Evolutionary conservation across 2,888 invertebrate genomes (phyloP), one percentile per base, ranked within the genome.

Genomic region (Nematopogon swammerdamellus): DNA sequence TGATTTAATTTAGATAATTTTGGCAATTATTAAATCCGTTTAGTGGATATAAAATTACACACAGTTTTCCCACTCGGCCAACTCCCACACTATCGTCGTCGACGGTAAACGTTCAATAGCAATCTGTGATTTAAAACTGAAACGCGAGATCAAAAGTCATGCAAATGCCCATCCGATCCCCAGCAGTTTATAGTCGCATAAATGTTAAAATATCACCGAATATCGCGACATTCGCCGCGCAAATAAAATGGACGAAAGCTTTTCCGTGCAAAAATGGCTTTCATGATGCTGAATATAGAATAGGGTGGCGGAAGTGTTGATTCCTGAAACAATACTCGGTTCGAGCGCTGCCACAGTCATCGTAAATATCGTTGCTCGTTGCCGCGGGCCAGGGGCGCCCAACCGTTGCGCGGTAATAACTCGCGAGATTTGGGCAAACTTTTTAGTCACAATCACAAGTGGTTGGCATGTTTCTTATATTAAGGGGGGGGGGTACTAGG

Each of bases 361-460:
- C n/a, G 25, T 36, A 72, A 77, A 77, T 74, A 77, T n/a, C n/a
- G 75, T 74, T 72, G 65, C 70, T 62, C 59, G 67, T 63, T 61
- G 63, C 61, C 62, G 59, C 60, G 47, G 56, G 54, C 46, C 70
- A 65, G 67, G 58, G 60, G 62, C 54, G 25, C 8, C 14, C 19
- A 62, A 59, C 53, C 18, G 53, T 58, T 54, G 56, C 5, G 4
- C 25, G n/a, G n/a, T n/a, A n/a, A n/a, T n/a, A n/a, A n/a, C n/a
- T n/a, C n/a, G n/a, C n/a, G n/a, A n/a, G 25, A 25, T 25, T 25
- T 25, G 25, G 8, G 25, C n/a, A n/a, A n/a, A n/a, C n/a, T n/a
- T n/a, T n/a, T n/a, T n/a, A n/a, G n/a, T n/a, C n/a, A n/a, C n/a
- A n/a, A n/a, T n/a, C n/a, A n/a, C n/a, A n/a, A n/a, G n/a, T n/a